phyloP scores from a whole-genome alignment of 2,113 vertebrate genomes.

The Camelus dromedarius region DNA sequence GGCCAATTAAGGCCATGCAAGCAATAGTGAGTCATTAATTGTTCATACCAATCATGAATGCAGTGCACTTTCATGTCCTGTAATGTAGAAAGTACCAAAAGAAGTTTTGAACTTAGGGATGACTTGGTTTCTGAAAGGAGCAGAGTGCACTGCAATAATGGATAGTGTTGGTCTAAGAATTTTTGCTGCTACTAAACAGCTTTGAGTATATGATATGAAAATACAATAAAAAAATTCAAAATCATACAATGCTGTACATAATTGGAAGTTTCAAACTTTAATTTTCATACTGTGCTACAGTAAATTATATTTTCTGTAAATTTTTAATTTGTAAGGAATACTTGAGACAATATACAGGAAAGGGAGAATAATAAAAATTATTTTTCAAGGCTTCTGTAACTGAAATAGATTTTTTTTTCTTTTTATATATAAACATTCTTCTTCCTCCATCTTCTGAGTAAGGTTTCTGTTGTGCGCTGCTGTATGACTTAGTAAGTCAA shows the following conservation, averaged over 20 bases:
- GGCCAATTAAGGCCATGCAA: background rate
- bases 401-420: conserved; percentile 28
- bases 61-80: background rate
- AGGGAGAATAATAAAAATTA: conserved; percentile 36
- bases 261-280: conserved; percentile 6
- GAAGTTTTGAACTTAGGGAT: background rate
- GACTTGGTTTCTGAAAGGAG: background rate
- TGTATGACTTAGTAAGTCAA: background rate
- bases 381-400: conserved; percentile 10
- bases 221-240: background rate
- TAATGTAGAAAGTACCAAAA: background rate
- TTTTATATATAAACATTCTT: background rate
- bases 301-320: background rate
- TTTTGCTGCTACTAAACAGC: background rate
- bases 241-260: background rate
- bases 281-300: background rate
- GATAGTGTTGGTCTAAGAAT: background rate
- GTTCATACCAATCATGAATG: background rate
- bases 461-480: background rate
- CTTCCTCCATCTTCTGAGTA: background rate
- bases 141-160: background rate
- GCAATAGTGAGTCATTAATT: background rate
- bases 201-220: background rate
- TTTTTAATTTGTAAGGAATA: background rate
- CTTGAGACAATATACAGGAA: conserved; percentile 16